These are phyloP conservation scores for Cynodonichthys magdalenae DNA, from an alignment of 2,797 vertebrate genomes.

Conservation along the genomic window DNA sequence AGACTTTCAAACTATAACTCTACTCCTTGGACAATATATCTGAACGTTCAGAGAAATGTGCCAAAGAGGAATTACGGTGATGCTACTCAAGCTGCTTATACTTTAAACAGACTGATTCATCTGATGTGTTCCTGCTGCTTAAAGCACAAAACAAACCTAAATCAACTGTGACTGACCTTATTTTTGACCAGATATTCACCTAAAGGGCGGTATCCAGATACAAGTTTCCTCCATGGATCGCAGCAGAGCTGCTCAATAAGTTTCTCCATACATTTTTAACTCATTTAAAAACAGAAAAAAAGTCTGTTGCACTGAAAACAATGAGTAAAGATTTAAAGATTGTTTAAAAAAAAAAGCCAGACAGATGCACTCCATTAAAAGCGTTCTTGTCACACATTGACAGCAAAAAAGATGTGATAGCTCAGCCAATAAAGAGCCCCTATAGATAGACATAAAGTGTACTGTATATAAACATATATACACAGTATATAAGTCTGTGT, in stretches of 20 bases:
- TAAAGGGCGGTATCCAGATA: constrained; percentile 23
- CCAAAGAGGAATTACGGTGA: constrained; percentile 43
- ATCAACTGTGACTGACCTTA: not conserved
- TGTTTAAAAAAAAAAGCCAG: constrained; percentile 18
- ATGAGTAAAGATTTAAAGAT: constrained; percentile 44
- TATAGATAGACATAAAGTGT: constrained; percentile 72
- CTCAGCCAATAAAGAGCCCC: constrained; percentile 63
- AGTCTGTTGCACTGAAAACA: constrained; percentile 10
- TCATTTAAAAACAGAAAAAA: constrained; percentile 11
- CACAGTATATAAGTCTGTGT: constrained; percentile 87
- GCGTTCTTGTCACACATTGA: constrained; percentile 38
- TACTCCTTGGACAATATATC: constrained; percentile 33
- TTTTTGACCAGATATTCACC: constrained; percentile 21
- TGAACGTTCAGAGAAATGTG: constrained; percentile 52
- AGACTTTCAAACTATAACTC: constrained; percentile 38
- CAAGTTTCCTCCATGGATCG: constrained; percentile 28
- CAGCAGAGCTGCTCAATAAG: constrained; percentile 12
- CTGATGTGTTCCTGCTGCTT: not conserved
- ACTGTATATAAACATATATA: constrained; percentile 86
- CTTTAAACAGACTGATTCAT: constrained; percentile 14
- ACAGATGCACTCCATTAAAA: constrained; percentile 62
- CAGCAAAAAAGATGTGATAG: constrained; percentile 55
- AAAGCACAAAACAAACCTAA: constrained; percentile 22
- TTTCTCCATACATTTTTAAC: constrained; percentile 31
- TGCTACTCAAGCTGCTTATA: constrained; percentile 14